Evolutionary conservation across 2,797 vertebrate species (phyloP).

Genomic region (Hydrophis major): DNA sequence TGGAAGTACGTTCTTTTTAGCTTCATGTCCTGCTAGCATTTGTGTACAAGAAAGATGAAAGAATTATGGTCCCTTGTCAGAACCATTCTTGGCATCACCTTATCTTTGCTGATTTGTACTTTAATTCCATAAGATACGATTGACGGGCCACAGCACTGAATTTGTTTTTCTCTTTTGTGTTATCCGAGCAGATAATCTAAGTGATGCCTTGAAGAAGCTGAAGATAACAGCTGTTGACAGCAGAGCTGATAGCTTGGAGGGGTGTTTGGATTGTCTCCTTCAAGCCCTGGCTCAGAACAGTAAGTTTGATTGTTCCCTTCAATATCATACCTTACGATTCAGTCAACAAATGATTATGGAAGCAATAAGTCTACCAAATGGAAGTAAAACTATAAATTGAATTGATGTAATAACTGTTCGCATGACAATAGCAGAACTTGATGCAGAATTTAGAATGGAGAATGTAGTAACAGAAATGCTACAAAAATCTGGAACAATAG

Average conservation of each 20-base stretch:
- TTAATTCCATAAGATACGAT: slow-evolving; percentile 24
- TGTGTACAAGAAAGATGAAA: background rate
- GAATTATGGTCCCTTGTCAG: slow-evolving; percentile 8
- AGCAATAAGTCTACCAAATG: slow-evolving; percentile 31
- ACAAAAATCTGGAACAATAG: background rate
- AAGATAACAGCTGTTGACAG: slow-evolving; percentile 87
- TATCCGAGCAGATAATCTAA: slow-evolving; percentile 86
- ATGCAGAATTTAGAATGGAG: background rate
- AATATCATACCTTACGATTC: slow-evolving; percentile 32
- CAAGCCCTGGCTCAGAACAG: slow-evolving; percentile 92
- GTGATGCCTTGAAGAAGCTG: slow-evolving; percentile 91
- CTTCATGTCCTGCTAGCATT: background rate
- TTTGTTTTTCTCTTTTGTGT: slow-evolving; percentile 44
- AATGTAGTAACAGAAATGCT: background rate
- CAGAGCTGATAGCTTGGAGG: slow-evolving; percentile 85
- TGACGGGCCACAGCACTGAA: slow-evolving; percentile 11
- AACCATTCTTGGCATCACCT: slow-evolving; percentile 19
- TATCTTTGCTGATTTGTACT: slow-evolving; percentile 20
- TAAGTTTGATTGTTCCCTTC: slow-evolving; percentile 73
- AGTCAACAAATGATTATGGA: slow-evolving; percentile 36
- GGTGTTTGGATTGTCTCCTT: slow-evolving; percentile 93
- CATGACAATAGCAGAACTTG: background rate
- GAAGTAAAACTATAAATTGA: slow-evolving; percentile 15
- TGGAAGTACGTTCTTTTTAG: background rate
- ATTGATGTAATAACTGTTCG: slow-evolving; percentile 24